A percentile compares a stretch with the other conserved stretches of the same genome.
Evolutionary conservation across 1,140 invertebrate genomes (phyloP).

Genomic region (Leptinotarsa defecta): DNA sequence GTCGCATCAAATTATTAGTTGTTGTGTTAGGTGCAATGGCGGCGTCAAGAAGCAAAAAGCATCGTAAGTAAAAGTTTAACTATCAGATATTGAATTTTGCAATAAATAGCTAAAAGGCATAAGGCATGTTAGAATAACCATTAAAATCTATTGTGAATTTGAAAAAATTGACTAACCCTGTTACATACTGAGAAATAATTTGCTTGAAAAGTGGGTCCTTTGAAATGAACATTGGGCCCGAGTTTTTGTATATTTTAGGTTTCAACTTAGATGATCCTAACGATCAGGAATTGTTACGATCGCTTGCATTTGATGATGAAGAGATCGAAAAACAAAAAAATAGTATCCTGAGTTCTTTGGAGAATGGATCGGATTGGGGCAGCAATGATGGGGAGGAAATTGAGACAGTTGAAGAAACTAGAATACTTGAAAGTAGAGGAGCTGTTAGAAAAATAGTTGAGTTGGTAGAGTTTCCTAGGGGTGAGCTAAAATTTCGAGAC

Average conservation of each 20-base stretch:
- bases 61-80: too few species aligned
- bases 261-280: constrained; percentile 18
- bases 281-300: constrained; percentile 6
- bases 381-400: constrained; percentile 13
- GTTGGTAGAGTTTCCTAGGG: background rate
- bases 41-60: too few species aligned
- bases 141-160: too few species aligned
- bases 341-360: constrained; percentile 10
- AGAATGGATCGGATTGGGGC: constrained; percentile 19
- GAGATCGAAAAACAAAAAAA: background rate
- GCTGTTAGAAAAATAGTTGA: background rate
- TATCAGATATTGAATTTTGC: too few species aligned
- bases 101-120: too few species aligned
- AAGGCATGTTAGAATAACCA: too few species aligned
- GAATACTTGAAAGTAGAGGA: background rate
- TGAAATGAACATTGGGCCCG: constrained; percentile 23
- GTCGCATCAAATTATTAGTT: too few species aligned
- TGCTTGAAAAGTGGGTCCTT: background rate
- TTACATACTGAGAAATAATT: too few species aligned
- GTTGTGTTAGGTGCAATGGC: too few species aligned
- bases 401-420: background rate
- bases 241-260: constrained; percentile 14
- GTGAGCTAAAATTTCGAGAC: background rate
- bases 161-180: too few species aligned
- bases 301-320: constrained; percentile 21